A percentile compares a stretch with the other conserved stretches of the same genome.
Conservation (phyloP, 1,140 invertebrate genomes). For the Galendromus occidentalis region DNA sequence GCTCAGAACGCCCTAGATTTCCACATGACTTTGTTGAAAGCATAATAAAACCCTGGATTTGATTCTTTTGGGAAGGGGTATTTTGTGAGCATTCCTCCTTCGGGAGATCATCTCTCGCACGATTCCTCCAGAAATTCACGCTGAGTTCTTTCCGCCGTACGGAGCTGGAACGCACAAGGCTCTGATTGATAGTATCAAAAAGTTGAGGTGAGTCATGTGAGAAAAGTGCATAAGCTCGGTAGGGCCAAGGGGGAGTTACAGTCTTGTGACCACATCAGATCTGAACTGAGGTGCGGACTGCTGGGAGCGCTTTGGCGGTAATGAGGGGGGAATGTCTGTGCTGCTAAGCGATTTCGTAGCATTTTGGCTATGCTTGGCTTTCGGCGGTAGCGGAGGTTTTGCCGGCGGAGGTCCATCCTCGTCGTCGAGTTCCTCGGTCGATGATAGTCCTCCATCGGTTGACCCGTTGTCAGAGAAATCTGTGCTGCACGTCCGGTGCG, state of each 20-base stretch:
- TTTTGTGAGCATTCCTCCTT: no score
- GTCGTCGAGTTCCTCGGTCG: conserved; percentile 1
- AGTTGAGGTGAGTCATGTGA: no score
- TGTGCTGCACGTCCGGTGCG: not conserved
- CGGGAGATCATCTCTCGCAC: no score
- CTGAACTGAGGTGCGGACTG: not conserved
- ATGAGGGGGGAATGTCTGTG: not conserved
- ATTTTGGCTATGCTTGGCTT: not conserved
- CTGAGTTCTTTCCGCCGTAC: no score
- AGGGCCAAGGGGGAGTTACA: conserved; percentile 6
- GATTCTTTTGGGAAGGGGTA: no score
- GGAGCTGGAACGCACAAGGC: no score
- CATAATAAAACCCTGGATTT: no score
- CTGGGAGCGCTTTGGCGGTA: conserved; percentile 6
- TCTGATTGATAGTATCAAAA: no score
- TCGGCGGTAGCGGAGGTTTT: not conserved
- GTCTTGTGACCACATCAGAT: conserved; percentile 12
- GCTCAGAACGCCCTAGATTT: no score
- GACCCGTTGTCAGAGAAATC: conserved; percentile 6
- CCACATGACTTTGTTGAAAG: no score
- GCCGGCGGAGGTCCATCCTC: conserved; percentile 1
- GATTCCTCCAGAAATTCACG: no score
- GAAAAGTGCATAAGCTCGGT: no score
- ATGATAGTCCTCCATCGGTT: not conserved
- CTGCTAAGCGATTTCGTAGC: not conserved